A percentile compares a stretch with the other conserved stretches of the same genome.
These are phyloP conservation scores for Miichthys miiuy DNA, from an alignment of 2,797 vertebrate species.

Conservation along the genomic window DNA sequence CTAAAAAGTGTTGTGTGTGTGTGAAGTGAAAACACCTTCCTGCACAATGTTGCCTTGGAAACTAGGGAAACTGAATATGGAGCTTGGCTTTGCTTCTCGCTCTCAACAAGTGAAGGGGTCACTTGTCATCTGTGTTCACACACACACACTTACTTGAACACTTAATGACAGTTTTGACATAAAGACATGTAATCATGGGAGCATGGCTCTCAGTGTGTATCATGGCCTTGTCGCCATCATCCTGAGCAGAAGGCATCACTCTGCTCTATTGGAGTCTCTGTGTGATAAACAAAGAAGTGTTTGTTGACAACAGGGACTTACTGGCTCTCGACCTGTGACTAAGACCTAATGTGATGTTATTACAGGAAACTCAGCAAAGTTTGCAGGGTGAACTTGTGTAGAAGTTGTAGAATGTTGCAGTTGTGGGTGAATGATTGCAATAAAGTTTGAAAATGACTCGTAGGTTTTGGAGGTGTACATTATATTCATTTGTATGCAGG, in stretches of 20 bases:
- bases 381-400: not conserved
- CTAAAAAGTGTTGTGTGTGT: conserved; percentile 3
- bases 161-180: conserved; percentile 1
- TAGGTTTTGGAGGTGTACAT: not conserved
- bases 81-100: conserved; percentile 10
- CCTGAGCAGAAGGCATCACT: conserved; percentile 4
- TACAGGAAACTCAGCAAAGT: not conserved
- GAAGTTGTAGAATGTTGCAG: not conserved
- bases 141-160: not conserved
- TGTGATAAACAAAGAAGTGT: conserved; percentile 14
- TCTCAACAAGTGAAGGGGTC: conserved; percentile 42
- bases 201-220: not conserved
- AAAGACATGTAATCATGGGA: conserved; percentile 1
- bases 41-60: conserved; percentile 65
- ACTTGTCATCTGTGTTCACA: conserved; percentile 31
- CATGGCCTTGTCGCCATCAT: not conserved
- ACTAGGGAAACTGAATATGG: conserved; percentile 44
- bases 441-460: not conserved
- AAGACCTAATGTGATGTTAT: not conserved
- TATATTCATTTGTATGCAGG: not conserved
- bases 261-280: conserved; percentile 15
- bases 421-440: not conserved
- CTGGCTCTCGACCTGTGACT: conserved; percentile 16
- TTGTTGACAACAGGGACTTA: conserved; percentile 24
- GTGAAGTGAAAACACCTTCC: conserved; percentile 23